Evolutionary conservation across 2,797 vertebrate genomes (phyloP).

Genomic region (Glyptemys insculpta): DNA sequence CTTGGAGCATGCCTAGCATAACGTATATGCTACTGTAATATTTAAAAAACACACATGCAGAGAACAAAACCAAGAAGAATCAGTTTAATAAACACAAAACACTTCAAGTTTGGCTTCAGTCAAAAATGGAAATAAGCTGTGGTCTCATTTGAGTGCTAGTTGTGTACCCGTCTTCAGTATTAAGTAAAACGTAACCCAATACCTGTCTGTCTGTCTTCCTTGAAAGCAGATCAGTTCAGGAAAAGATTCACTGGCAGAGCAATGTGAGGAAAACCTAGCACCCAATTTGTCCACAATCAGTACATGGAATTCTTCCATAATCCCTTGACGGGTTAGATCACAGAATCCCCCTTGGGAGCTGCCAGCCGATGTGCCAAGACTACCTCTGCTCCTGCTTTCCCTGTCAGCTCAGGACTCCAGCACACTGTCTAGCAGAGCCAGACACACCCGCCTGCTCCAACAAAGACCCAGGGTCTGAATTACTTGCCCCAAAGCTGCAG

Average conservation of each 20-base stretch:
- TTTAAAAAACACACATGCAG: background rate
- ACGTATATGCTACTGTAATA: background rate
- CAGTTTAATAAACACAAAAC: background rate
- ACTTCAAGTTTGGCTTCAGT: background rate
- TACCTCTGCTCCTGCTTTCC: too few species aligned
- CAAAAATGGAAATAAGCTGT: background rate
- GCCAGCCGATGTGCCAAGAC: too few species aligned
- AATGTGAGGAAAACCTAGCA: background rate
- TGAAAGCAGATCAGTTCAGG: too few species aligned
- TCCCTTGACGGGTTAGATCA: too few species aligned
- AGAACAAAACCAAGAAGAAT: background rate
- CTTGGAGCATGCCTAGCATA: background rate
- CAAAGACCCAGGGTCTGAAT: too few species aligned
- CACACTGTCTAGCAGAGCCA: too few species aligned
- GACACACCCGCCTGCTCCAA: too few species aligned
- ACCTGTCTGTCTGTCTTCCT: too few species aligned
- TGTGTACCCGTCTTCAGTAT: background rate
- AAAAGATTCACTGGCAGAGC: background rate
- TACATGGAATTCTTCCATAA: background rate
- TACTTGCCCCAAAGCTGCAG: too few species aligned
- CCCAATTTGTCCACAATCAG: background rate
- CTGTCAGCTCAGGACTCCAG: too few species aligned
- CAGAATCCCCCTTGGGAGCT: too few species aligned
- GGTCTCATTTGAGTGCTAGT: background rate
- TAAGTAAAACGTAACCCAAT: background rate